A percentile compares a stretch with the other conserved stretches of the same genome.
Conservation (phyloP, 2,888 invertebrate species). For the Bembecia ichneumoniformis region DNA sequence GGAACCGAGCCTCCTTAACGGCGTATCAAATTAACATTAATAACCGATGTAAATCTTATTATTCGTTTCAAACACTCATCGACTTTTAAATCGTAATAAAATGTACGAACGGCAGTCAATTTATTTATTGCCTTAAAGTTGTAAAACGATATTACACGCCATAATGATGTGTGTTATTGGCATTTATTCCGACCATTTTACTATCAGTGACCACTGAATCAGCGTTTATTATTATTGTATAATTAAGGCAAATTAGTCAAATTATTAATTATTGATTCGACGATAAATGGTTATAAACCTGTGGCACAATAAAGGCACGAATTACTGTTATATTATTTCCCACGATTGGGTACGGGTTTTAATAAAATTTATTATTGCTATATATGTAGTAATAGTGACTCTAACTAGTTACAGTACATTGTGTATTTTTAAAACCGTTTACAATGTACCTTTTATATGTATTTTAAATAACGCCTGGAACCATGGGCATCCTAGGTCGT, state of each 20-base stretch:
- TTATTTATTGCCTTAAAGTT: conserved; percentile 69
- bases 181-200: conserved; percentile 63
- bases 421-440: too few relatives aligned
- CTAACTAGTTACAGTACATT: too few relatives aligned
- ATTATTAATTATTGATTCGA: conserved; percentile 18
- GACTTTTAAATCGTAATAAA: conserved; percentile 72
- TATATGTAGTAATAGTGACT: too few relatives aligned
- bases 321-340: conserved; percentile 2
- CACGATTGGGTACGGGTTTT: too few relatives aligned
- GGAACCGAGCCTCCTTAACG: conserved; percentile 23
- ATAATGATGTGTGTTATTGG: conserved; percentile 69
- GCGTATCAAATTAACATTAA: conserved; percentile 59
- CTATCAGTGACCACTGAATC: conserved; percentile 58
- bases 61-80: conserved; percentile 64
- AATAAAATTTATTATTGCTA: too few relatives aligned
- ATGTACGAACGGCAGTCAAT: conserved; percentile 68
- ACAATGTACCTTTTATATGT: too few relatives aligned
- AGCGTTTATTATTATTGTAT: conserved; percentile 59
- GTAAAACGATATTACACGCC: conserved; percentile 69
- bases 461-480: too few relatives aligned
- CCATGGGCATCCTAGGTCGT: too few relatives aligned
- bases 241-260: conserved; percentile 52
- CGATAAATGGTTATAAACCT: too few relatives aligned
- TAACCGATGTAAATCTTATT: conserved; percentile 65
- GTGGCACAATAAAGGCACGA: neutral